These are phyloP conservation scores for Acronicta aceris DNA, from an alignment of 2,888 invertebrate species.

Conservation along the genomic window DNA sequence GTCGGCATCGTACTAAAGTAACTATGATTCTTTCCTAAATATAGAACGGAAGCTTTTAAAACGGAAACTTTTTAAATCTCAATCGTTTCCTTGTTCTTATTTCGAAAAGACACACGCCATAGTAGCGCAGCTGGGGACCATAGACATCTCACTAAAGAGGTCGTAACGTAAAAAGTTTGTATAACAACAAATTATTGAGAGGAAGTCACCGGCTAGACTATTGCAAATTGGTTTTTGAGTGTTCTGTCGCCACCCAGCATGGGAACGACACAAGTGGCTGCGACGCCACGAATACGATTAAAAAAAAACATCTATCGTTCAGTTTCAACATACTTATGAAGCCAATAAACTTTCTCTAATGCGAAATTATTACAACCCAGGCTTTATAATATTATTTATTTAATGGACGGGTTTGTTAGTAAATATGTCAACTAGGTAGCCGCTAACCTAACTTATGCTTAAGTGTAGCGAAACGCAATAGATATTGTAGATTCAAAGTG, in stretches of 20 bases:
- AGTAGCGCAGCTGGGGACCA: constrained; percentile 73
- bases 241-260: constrained; percentile 88
- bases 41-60: constrained; percentile 54
- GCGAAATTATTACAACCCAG: constrained; percentile 57
- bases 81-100: constrained; percentile 67
- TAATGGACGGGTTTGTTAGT: constrained; percentile 22
- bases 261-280: constrained; percentile 76
- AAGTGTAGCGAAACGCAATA: neutral
- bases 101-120: constrained; percentile 77
- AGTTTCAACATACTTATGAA: constrained; percentile 65
- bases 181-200: constrained; percentile 61
- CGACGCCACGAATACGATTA: constrained; percentile 71
- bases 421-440: constrained; percentile 41
- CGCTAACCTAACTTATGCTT: constrained; percentile 13
- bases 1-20: constrained; percentile 35
- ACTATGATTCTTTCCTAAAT: constrained; percentile 56
- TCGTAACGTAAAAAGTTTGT: constrained; percentile 62
- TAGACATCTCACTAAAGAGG: constrained; percentile 60
- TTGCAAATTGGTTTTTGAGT: constrained; percentile 86
- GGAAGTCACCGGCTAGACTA: constrained; percentile 83
- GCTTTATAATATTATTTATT: constrained; percentile 51
- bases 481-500: constrained; percentile 49
- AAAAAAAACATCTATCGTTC: constrained; percentile 66
- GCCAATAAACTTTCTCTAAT: constrained; percentile 79
- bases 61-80: constrained; percentile 66